Evolutionary conservation across 2,113 vertebrate genomes (phyloP), one percentile per base, ranked within the genome.

Genomic region (Capra hircus): DNA sequence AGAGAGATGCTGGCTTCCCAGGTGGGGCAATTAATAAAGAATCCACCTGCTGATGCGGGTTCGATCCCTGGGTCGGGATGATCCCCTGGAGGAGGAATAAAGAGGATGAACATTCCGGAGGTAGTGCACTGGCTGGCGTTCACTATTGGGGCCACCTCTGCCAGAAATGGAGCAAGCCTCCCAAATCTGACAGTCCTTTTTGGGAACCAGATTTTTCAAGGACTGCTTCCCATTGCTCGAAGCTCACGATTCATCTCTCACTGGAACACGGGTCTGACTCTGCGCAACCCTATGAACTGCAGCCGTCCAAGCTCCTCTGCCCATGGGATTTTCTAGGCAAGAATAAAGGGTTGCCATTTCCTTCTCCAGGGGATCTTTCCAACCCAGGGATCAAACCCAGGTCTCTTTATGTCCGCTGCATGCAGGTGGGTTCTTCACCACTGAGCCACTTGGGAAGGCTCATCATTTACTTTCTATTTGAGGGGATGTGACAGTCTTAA

Each of bases 161-260:
- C 11, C 28, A 7, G 25, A 11, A 3, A 8, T 1, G 27, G 59
- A 77, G 2, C 6, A 0, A 0, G 1, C 25, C 5, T 25, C 57
- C 33, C 36, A 27, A 30, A 10, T 7, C 30, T 14, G 10, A 2
- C 7, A 2, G 7, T 16, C 43, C 55, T 87, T 40, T 62, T 3
- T 5, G 17, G 50, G 30, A 59, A 45, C 60, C 12, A 78, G n/a
- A 43, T 4, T 3, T 15, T 60, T 30, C 33, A 13, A 28, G 2
- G 3, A 21, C 52, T 16, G 77, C 55, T 81, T 36, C 15, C 33
- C 28, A 15, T 1, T 28, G 30, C 43, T 25, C 12, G 13, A 36
- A 36, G 10, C 5, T 62, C n/a, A 2, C 17, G 0, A 9, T 6
- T 30, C 40, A 4, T 53, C 5, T 23, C 33, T 55, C 50, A 0